These are phyloP conservation scores for Amaurobius ferox DNA, from an alignment of 2,888 invertebrate genomes.

Conservation along the genomic window DNA sequence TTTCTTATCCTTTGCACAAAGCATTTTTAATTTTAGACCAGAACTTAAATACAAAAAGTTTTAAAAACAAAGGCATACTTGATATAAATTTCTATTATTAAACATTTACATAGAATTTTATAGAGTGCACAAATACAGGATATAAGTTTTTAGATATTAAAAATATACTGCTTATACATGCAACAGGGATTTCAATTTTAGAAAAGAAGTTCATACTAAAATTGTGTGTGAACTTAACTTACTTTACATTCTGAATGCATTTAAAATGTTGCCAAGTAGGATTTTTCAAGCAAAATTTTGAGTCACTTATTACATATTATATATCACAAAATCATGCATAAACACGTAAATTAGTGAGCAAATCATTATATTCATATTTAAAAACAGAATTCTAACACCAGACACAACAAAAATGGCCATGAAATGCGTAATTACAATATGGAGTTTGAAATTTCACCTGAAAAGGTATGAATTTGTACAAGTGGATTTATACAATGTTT, in stretches of 20 bases:
- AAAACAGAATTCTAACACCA: slow-evolving; percentile 55
- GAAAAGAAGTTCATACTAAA: neutral
- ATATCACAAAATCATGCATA: slow-evolving; percentile 68
- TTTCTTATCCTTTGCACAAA: too few species aligned
- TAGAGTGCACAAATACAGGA: too few species aligned
- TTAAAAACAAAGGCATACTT: too few species aligned
- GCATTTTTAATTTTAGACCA: too few species aligned
- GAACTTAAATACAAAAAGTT: too few species aligned
- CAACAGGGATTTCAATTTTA: neutral
- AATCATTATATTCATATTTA: slow-evolving; percentile 54
- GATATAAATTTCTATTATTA: too few species aligned
- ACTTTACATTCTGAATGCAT: neutral
- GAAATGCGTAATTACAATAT: slow-evolving; percentile 64
- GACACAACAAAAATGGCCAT: slow-evolving; percentile 48
- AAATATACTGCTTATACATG: too few species aligned
- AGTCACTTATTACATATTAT: slow-evolving; percentile 9
- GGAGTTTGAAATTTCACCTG: slow-evolving; percentile 42
- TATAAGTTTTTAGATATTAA: too few species aligned
- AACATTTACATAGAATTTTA: too few species aligned
- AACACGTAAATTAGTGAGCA: slow-evolving; percentile 67
- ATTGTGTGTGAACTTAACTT: slow-evolving; percentile 7
- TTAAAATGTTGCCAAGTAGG: slow-evolving; percentile 7
- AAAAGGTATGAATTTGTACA: slow-evolving; percentile 65
- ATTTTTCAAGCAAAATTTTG: neutral
- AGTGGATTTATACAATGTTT: slow-evolving; percentile 49